Conservation (phyloP, 2,797 vertebrate genomes). For the Manis javanica region DNA sequence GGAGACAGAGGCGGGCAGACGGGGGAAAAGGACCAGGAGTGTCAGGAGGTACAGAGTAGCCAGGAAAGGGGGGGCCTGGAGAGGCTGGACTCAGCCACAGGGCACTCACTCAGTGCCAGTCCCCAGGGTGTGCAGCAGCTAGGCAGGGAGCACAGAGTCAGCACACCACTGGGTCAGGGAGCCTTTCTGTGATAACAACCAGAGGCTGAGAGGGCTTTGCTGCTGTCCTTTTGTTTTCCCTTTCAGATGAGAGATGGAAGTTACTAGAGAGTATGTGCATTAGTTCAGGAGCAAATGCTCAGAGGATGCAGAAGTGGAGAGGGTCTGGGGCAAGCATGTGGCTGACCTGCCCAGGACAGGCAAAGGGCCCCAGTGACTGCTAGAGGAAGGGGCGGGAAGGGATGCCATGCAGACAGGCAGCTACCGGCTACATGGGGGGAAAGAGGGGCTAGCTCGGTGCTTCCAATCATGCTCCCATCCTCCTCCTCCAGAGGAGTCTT, state of each 20-base stretch:
- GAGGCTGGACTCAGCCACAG: neutral
- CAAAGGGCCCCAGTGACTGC: neutral
- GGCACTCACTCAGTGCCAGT: neutral
- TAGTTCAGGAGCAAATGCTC: neutral
- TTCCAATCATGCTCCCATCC: neutral
- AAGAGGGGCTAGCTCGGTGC: neutral
- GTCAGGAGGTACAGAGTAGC: neutral
- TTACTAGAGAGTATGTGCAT: neutral
- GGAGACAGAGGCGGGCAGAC: neutral
- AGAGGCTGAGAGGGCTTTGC: neutral
- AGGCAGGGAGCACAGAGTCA: neutral
- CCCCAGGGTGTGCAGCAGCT: neutral
- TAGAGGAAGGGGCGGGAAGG: neutral
- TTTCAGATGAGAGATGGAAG: neutral
- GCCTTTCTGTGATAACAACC: neutral
- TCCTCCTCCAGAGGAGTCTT: neutral
- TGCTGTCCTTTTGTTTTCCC: neutral
- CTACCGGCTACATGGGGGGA: neutral
- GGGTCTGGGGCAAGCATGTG: neutral
- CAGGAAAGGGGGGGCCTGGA: neutral
- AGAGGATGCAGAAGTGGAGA: too few species aligned
- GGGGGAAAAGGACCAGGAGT: neutral
- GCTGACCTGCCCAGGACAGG: neutral
- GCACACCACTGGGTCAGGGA: neutral
- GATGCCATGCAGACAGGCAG: too few species aligned